phyloP scores from a whole-genome alignment of 1,140 invertebrate species.

The Aleiodes sp. region DNA sequence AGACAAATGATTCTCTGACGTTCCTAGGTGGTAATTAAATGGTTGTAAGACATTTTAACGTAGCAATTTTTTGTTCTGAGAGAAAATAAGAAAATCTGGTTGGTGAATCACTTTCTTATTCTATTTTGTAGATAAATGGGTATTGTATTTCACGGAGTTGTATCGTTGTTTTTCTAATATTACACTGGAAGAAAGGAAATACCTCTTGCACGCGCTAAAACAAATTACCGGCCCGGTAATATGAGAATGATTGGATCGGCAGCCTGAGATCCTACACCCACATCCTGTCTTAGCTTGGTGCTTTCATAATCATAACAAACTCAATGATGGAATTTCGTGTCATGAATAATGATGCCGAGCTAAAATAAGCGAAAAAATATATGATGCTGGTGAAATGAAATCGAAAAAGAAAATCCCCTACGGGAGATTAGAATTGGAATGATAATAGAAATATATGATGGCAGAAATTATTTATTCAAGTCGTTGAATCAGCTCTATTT shows the following conservation, averaged over 20 bases:
- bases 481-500: background rate
- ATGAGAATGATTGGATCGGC: constrained; percentile 11
- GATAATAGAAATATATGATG: background rate
- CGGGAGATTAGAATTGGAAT: background rate
- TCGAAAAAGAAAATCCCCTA: background rate
- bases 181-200: background rate
- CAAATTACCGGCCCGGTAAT: constrained; percentile 15
- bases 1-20: too few species aligned
- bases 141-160: background rate
- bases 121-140: background rate
- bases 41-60: too few species aligned
- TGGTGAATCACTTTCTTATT: background rate
- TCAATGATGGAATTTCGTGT: constrained; percentile 6
- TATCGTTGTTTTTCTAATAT: background rate
- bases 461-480: background rate
- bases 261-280: background rate
- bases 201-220: constrained; percentile 3
- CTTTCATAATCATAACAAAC: constrained; percentile 11
- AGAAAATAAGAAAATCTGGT: background rate
- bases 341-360: constrained; percentile 2
- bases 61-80: background rate
- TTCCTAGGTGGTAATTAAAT: too few species aligned
- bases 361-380: background rate
- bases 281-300: background rate
- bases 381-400: background rate